Conservation (phyloP, 2,797 vertebrate species). For the Lutjanus argentimaculatus region DNA sequence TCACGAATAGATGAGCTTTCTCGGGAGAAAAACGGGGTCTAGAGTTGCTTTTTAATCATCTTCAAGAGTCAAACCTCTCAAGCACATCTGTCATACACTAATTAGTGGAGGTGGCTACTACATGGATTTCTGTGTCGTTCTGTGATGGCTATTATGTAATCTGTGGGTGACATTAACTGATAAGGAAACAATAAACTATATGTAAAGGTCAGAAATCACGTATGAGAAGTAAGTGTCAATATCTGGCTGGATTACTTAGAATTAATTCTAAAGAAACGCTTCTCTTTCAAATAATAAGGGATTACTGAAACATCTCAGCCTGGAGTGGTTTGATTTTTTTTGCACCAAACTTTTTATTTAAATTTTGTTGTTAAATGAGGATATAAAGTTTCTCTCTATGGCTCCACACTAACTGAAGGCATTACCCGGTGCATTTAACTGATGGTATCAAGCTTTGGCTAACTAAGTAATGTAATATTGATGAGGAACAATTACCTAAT, state of each 20-base stretch:
- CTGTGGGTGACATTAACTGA: conserved; percentile 10
- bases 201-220: background rate
- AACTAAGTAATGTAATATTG: conserved; percentile 70
- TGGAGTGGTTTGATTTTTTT: background rate
- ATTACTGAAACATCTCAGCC: conserved; percentile 9
- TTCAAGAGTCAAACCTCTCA: conserved; percentile 49
- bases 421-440: conserved; percentile 47
- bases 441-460: conserved; percentile 66
- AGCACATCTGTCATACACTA: conserved; percentile 60
- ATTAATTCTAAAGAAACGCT: background rate
- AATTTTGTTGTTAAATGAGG: conserved; percentile 24
- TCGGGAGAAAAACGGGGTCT: conserved; percentile 8
- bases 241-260: background rate
- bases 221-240: background rate
- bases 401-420: conserved; percentile 30
- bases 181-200: conserved; percentile 7
- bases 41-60: conserved; percentile 60
- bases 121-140: conserved; percentile 35
- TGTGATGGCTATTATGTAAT: conserved; percentile 32
- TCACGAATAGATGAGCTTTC: conserved; percentile 49
- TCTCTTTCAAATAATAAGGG: background rate
- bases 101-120: conserved; percentile 42
- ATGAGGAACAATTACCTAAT: conserved; percentile 72
- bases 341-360: background rate
- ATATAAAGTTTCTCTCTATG: conserved; percentile 28